Evolutionary conservation across 2,797 vertebrate genomes (phyloP), one percentile per base, ranked within the genome.

Genomic region (Alauda arvensis): DNA sequence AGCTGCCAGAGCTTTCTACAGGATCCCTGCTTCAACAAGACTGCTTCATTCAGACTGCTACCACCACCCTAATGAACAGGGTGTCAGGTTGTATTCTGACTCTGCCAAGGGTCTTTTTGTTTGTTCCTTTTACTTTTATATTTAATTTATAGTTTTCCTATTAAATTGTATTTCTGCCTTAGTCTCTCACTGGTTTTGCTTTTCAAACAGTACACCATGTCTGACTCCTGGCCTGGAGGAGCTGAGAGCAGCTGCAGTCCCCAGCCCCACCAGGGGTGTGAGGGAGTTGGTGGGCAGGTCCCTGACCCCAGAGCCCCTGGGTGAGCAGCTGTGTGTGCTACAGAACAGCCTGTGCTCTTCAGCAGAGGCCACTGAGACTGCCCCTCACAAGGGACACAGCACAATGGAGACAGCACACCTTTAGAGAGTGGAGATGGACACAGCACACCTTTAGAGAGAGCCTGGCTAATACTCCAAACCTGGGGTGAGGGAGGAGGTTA

Each of bases 241-340:
- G 28, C 37, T 49, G 70, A 9, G 15, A 69, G 19, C 0, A 72
- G 46, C 49, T 5, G 15, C 10, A 63, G 37, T 3, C 24, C 31
- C 8, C 55, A 75, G 33, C 42, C 42, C 76, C 31, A 29, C 10
- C 21, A 5, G 0, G 3, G 12, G 21, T 3, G 15, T 9, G 14
- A 10, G 14, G 28, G 19, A 45, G 20, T 4, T 12, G 12, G 8
- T 3, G 42, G 40, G 45, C 26, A 78, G 31, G 17, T 12, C 29
- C 8, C 15, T 1, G 1, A 23, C 5, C 42, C 5, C 3, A 0
- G 33, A 51, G 68, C 40, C 69, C 34, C 8, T 13, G n/a, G 24
- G 7, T 14, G 16, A n/a, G 17, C 53, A 29, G 0, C 0, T 42
- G 10, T 1, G 6, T n/a, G 18, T 18, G 62, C 31, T n/a, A 4